Base-by-base conservation (phyloP, 2,888 invertebrate species). In the Litoditis marina region DNA sequence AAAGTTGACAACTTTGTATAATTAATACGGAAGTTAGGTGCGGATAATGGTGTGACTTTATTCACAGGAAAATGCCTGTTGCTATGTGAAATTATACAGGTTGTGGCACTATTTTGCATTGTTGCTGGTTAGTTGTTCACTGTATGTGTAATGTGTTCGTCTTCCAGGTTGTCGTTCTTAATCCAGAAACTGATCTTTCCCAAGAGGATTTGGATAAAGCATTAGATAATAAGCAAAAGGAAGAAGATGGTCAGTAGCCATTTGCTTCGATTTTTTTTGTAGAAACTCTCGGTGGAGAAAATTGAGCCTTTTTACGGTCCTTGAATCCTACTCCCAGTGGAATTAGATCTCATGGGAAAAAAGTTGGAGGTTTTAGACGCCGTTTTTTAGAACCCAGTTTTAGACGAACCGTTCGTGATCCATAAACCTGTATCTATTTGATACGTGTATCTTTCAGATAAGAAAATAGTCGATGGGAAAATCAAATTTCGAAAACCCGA, bases 401-500 rank as follows among this genome's bases (percentile, higher is more conserved):
- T n/a, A n/a, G n/a, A n/a, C n/a, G n/a, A n/a, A n/a, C n/a, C n/a
- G n/a, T n/a, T n/a, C n/a, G n/a, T n/a, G n/a, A n/a, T 44, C 8
- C 44, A 44, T 3, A 16, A 50, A 50, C n/a, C 2, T 50, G 16
- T 50, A 2, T 50, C 5, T 19, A 22, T 5, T 19, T 27, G 4
- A 50, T 22, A 22, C 28, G 30, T 27, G 4, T 22, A 2, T 25
- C 34, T 65, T 76, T 59, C 54, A 77, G 76, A 70, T 32, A 69
- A 73, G 49, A 69, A 73, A 49, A 80, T 80, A 19, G 75, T 74
- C 3, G 74, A 78, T 25, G 78, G 80, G 19, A 75, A 75, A 53
- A 80, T 80, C 52, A 77, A 69, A 7, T 80, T 80, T 69, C 78
- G 77, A 51, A 80, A 79, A 58, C 79, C 78, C 8, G 62, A 54